phyloP scores from a whole-genome alignment of 2,113 vertebrate species.

The Pitta sordida region DNA sequence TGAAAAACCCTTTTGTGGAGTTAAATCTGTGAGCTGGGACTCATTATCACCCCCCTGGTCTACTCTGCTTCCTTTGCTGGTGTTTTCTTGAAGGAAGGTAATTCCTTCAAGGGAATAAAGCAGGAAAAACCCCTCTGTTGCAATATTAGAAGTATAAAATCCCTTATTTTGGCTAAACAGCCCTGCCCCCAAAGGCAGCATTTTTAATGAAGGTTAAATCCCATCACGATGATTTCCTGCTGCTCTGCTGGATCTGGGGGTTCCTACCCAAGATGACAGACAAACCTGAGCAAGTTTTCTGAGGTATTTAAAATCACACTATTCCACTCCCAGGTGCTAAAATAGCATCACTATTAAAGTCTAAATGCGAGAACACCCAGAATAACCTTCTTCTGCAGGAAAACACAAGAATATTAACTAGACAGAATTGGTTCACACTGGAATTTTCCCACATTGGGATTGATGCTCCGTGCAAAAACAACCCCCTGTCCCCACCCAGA shows the following conservation, averaged over 20 bases:
- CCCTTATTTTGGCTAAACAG: background rate
- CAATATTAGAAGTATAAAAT: background rate
- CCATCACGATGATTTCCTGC: background rate
- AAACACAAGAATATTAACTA: background rate
- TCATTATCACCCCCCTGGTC: background rate
- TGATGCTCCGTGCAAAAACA: background rate
- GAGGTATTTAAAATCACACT: background rate
- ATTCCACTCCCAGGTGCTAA: background rate
- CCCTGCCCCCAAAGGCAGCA: background rate
- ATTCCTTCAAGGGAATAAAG: background rate
- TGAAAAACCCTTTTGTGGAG: background rate
- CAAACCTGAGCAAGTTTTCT: background rate
- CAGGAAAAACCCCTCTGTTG: background rate
- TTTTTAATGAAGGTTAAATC: background rate
- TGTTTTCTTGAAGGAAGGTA: background rate
- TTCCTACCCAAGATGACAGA: rapidly evolving
- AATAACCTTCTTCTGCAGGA: background rate
- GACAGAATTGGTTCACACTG: conserved; percentile 10
- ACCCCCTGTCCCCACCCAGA: rapidly evolving
- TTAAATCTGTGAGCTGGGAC: background rate
- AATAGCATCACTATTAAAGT: conserved; percentile 1
- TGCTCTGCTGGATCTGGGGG: background rate
- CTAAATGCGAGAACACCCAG: background rate
- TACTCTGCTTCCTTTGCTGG: rapidly evolving
- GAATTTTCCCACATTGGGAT: background rate